Evolutionary conservation across 1,140 invertebrate species (phyloP).

Genomic region (Nymphalis io): DNA sequence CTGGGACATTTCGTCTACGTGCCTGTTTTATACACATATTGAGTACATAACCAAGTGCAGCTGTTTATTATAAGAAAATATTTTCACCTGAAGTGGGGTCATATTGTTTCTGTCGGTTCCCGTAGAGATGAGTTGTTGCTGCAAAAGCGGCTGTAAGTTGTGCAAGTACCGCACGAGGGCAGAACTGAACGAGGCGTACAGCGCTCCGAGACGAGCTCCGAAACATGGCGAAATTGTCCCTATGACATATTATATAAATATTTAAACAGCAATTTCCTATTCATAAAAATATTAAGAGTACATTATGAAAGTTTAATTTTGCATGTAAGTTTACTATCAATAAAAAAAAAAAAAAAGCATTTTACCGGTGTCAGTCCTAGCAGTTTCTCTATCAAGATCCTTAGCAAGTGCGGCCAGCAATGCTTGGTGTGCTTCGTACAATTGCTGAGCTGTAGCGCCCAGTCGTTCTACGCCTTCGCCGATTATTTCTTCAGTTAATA

Average conservation of each 20-base stretch:
- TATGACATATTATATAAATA: slow-evolving; percentile 42
- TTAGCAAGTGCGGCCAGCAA: slow-evolving; percentile 91
- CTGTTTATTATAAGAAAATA: no score
- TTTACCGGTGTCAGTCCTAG: slow-evolving; percentile 88
- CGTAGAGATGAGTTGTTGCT: slow-evolving; percentile 64
- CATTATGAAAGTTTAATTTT: background rate
- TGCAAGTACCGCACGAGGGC: slow-evolving; percentile 91
- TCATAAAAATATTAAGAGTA: background rate
- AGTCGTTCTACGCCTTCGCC: slow-evolving; percentile 62
- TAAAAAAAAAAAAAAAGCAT: slow-evolving; percentile 4
- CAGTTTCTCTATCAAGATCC: slow-evolving; percentile 92
- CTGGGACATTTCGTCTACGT: no score
- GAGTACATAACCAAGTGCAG: no score
- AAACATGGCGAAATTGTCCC: slow-evolving; percentile 89
- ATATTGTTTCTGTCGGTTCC: slow-evolving; percentile 65
- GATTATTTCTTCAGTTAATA: slow-evolving; percentile 80
- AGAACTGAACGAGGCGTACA: slow-evolving; percentile 90
- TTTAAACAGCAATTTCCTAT: background rate
- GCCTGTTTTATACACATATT: no score
- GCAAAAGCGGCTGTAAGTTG: slow-evolving; percentile 66
- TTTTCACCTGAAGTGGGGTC: slow-evolving; percentile 70
- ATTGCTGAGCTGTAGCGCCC: slow-evolving; percentile 50
- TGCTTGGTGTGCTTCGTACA: slow-evolving; percentile 90
- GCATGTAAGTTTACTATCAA: no score
- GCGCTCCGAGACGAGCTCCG: slow-evolving; percentile 84